A percentile compares a stretch with the other conserved stretches of the same genome.
These are phyloP conservation scores for Ambastaia sidthimunki DNA, from an alignment of 2,797 vertebrate genomes.

Conservation along the genomic window DNA sequence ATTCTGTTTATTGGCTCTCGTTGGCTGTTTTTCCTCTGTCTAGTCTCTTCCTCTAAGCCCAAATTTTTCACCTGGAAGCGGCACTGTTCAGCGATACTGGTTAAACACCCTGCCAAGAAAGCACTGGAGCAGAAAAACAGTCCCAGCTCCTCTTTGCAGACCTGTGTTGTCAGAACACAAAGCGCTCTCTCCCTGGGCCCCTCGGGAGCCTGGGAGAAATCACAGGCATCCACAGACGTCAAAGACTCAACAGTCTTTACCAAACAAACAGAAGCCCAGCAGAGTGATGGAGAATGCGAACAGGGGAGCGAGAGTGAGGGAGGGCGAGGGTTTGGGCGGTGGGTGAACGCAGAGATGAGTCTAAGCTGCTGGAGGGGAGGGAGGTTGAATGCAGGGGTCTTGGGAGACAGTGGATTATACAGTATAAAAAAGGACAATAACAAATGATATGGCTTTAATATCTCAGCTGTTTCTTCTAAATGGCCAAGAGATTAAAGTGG, in stretches of 20 bases:
- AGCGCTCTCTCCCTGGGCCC: constrained; percentile 74
- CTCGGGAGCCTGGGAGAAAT: constrained; percentile 78
- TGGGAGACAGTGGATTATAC: constrained; percentile 2
- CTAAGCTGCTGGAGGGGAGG: constrained; percentile 55
- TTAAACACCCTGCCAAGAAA: constrained; percentile 73
- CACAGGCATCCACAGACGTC: constrained; percentile 73
- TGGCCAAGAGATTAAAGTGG: no score
- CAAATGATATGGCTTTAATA: no score
- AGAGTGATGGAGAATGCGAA: constrained; percentile 50
- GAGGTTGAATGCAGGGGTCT: constrained; percentile 18
- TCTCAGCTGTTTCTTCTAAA: no score
- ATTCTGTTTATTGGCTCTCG: constrained; percentile 45
- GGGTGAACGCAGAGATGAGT: constrained; percentile 61
- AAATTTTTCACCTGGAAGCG: constrained; percentile 72
- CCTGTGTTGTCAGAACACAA: constrained; percentile 77
- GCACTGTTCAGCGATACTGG: constrained; percentile 66
- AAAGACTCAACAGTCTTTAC: constrained; percentile 63
- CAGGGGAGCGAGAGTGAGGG: constrained; percentile 57
- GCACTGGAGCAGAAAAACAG: constrained; percentile 71
- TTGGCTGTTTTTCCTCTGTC: constrained; percentile 35
- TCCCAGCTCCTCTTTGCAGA: constrained; percentile 66
- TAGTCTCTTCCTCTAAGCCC: constrained; percentile 58
- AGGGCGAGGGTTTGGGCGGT: constrained; percentile 10
- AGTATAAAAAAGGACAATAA: background rate
- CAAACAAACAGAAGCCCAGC: constrained; percentile 64